Base-by-base conservation (phyloP, 2,888 invertebrate genomes). In the Acrobasis suavella region DNA sequence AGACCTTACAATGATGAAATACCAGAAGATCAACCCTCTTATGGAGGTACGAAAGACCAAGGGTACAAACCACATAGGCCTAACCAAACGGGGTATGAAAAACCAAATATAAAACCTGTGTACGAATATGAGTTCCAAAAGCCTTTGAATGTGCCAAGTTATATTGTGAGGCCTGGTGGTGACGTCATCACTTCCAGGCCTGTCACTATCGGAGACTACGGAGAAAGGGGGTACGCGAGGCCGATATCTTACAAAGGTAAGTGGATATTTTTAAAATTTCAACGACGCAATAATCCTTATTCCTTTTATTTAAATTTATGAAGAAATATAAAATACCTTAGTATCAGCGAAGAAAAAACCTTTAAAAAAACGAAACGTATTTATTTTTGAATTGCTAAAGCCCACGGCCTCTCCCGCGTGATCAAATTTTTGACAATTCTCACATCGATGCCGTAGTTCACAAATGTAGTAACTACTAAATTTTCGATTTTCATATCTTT, bases 101-200 rank as follows among this genome's bases (percentile, higher is more conserved):
- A 74, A 56, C 82, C 82, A 14, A 76, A 78, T 62, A 65, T 87
- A 0, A 90, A 83, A 65, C 91, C 92, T 2, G 92, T 91, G 0
- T 91, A 91, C 54, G 91, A 91, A 63, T 78, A 81, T 51, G 89
- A 86, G 1, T n/a, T 75, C 58, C 86, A 87, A 0, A 87, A 77
- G 56, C 86, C 89, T 0, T 67, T 59, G 0, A 78, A 86, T 60
- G 86, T 72, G 0, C 88, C 89, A 0, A 83, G 84, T 66, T 91
- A 90, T 63, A 79, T 84, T 10, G 74, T 80, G 0, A 75, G 79
- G 15, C 88, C 88, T 0, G 77, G 79, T 1, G 89, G 88, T 0
- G 81, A 86, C 15, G 73, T 89, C 5, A 77, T 92, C 7, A 89
- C 91, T 1, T 89, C 92, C 0, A 78, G 76, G 15, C 91, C 91